These are phyloP conservation scores for Corydoras sp. DNA, from an alignment of 2,113 vertebrate species.

Conservation along the genomic window DNA sequence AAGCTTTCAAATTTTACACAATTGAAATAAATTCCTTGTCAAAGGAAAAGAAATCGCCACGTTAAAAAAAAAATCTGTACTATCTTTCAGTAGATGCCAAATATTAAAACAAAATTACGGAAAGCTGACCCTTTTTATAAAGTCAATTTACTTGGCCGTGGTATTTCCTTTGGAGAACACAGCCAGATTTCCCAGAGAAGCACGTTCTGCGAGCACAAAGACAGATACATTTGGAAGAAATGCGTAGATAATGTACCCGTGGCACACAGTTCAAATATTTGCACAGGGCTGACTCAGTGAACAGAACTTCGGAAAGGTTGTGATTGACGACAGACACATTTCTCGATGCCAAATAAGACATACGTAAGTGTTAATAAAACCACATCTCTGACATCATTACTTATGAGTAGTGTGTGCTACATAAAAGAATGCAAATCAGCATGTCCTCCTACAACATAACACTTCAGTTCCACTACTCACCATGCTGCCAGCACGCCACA, in stretches of 20 bases:
- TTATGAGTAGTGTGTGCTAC: conserved; percentile 2
- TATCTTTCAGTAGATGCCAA: too few relatives aligned
- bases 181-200: too few relatives aligned
- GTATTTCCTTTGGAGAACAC: too few relatives aligned
- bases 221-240: background rate
- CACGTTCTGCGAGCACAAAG: background rate
- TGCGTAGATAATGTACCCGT: background rate
- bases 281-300: background rate
- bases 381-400: background rate
- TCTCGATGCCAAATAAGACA: background rate
- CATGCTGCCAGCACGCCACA: conserved; percentile 34
- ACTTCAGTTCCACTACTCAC: conserved; percentile 18
- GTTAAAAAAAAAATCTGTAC: too few relatives aligned
- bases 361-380: background rate
- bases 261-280: background rate
- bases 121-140: too few relatives aligned
- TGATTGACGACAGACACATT: background rate
- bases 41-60: too few relatives aligned
- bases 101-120: too few relatives aligned
- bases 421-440: conserved; percentile 7
- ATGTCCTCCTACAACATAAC: conserved; percentile 25
- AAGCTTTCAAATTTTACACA: too few relatives aligned
- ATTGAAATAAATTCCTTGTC: too few relatives aligned
- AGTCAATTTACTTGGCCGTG: too few relatives aligned
- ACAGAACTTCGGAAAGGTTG: background rate